phyloP scores from a whole-genome alignment of 2,797 vertebrate genomes.

The Ataeniobius toweri region DNA sequence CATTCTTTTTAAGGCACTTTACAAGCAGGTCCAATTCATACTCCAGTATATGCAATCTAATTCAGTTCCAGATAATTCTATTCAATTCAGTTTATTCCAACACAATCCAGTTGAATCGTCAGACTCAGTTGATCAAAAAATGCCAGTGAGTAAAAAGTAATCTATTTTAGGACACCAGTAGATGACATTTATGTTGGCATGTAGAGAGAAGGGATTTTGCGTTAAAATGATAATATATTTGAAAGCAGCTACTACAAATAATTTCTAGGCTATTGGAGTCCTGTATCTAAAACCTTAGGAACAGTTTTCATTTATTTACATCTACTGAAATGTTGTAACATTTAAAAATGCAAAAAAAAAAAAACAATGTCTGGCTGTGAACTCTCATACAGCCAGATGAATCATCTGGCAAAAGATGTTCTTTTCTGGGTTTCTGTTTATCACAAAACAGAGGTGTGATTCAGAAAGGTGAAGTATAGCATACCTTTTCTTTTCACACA shows the following conservation, averaged over 20 bases:
- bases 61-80: not conserved
- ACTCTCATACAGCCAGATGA: conserved; percentile 4
- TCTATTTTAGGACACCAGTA: not conserved
- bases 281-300: not conserved
- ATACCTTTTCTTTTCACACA: not conserved
- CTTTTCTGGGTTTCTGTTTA: conserved; percentile 15
- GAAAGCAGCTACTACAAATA: not conserved
- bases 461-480: not conserved
- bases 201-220: not conserved
- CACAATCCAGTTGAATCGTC: not conserved
- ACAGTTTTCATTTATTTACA: not conserved
- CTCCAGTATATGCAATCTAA: not conserved
- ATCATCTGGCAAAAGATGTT: conserved; percentile 1
- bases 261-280: not conserved
- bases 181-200: not conserved
- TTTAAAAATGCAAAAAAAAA: not conserved
- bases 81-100: not conserved
- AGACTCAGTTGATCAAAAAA: not conserved
- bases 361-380: not conserved
- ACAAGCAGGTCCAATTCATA: not conserved
- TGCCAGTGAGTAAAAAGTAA: not conserved
- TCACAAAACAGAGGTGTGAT: conserved; percentile 5
- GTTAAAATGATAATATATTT: not conserved
- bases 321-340: not conserved
- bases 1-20: not conserved